Base-by-base conservation (phyloP, 2,888 invertebrate genomes). In the Amphipoea lucens region DNA sequence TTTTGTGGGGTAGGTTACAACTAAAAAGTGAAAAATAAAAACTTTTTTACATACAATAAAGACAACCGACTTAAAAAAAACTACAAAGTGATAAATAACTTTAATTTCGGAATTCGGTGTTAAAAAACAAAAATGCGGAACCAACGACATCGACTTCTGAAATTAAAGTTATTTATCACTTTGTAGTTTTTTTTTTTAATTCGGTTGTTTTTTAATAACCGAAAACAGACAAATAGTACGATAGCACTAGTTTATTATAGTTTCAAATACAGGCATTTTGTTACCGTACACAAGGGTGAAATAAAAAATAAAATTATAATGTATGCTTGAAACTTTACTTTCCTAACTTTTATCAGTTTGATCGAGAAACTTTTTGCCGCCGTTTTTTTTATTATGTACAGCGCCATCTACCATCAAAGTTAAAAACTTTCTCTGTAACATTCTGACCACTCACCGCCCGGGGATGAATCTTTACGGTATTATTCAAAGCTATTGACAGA, bases 391-490 rank as follows among this genome's bases (percentile, higher is more conserved):
- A 5, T 62, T 65, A 4, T 51, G 48, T 17, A 65, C 23, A 83
- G 48, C 85, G 82, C 77, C 76, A 88, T 86, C 88, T 89, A 67
- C 36, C 7, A 1, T 36, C 40, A 0, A 0, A 4, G 1, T 0
- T 0, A 4, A 1, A 51, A 83, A 87, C 69, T 80, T 6, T 57
- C 9, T 62, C 11, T 7, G 12, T 14, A n/a, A n/a, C 2, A 14
- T 6, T 51, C 40, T 62, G 3, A 20, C 20, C 14, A 40, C n/a
- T 23, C 2, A 29, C 9, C 1, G 5, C 29, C 1, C 23, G 4
- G 7, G 2, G 4, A 14, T 54, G 42, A 62, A 23, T 42, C 1
- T 29, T 42, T 29, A 45, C 42, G 7, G 12, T 57, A 48, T 48
- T 81, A 7, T 54, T 29, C 2, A 20, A 12, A 66, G 4, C n/a